These are phyloP conservation scores for Otolemur crassicaudatus DNA, from an alignment of 2,797 vertebrate genomes.

Conservation along the genomic window DNA sequence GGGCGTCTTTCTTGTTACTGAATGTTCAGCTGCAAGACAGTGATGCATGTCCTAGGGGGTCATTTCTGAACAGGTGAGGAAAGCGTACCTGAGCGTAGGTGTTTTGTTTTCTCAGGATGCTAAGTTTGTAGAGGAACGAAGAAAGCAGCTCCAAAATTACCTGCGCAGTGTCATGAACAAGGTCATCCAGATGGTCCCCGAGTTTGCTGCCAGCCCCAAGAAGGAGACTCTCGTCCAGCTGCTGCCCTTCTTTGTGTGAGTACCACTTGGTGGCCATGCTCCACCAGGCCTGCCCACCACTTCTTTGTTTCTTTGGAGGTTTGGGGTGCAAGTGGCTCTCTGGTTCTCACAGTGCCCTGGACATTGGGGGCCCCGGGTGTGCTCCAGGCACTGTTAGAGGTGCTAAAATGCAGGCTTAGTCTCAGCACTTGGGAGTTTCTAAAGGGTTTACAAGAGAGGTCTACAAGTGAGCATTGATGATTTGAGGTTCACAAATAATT, in stretches of 20 bases:
- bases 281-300: accelerated
- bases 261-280: constrained; percentile 53
- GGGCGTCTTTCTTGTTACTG: neutral
- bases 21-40: too few species aligned
- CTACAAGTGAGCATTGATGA: neutral
- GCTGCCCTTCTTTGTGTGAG: constrained; percentile 98
- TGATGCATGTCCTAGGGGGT: accelerated
- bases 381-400: accelerated
- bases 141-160: constrained; percentile 97
- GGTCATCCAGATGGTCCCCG: constrained; percentile 95
- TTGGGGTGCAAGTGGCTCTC: neutral
- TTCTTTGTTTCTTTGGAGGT: neutral
- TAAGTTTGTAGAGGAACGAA: constrained; percentile 97
- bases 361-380: accelerated
- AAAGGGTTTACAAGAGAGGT: accelerated
- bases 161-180: constrained; percentile 98
- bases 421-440: accelerated
- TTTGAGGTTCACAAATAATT: neutral
- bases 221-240: constrained; percentile 95
- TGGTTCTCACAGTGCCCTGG: neutral
- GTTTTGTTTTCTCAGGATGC: constrained; percentile 91
- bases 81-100: accelerated
- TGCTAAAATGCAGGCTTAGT: accelerated
- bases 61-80: accelerated
- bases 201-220: constrained; percentile 94